These are phyloP conservation scores for Elysia crispata DNA, from an alignment of 2,888 invertebrate species.

Conservation along the genomic window DNA sequence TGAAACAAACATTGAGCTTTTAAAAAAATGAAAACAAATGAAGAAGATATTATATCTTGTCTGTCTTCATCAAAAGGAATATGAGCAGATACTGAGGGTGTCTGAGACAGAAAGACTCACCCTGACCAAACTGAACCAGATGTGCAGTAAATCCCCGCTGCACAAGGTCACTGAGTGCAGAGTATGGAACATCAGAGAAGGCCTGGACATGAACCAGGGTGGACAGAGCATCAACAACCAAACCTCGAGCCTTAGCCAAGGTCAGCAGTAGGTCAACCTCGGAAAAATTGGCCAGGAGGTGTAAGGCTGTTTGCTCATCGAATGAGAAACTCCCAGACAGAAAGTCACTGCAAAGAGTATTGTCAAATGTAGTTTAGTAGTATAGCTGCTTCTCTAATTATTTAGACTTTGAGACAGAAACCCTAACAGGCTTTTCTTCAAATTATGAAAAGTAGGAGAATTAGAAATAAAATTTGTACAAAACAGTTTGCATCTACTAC, in stretches of 20 bases:
- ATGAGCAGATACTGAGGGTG: too few relatives aligned
- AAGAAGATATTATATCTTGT: too few relatives aligned
- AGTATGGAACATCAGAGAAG: constrained; percentile 52
- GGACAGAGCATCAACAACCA: constrained; percentile 67
- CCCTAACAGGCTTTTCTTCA: too few relatives aligned
- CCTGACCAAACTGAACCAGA: constrained; percentile 64
- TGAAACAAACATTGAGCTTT: too few relatives aligned
- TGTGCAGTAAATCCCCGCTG: constrained; percentile 66
- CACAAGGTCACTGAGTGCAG: constrained; percentile 58
- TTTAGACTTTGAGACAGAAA: too few relatives aligned
- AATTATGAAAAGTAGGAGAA: too few relatives aligned
- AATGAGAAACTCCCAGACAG: constrained; percentile 82
- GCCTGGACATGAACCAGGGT: constrained; percentile 58
- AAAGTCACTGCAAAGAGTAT: constrained; percentile 76
- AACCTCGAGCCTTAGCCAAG: constrained; percentile 77
- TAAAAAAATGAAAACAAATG: too few relatives aligned
- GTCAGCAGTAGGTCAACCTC: constrained; percentile 82
- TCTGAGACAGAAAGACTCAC: too few relatives aligned
- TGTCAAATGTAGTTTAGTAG: neutral
- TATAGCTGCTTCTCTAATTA: too few relatives aligned
- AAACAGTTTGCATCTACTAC: too few relatives aligned
- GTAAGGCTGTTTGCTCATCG: constrained; percentile 83
- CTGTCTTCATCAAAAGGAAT: too few relatives aligned
- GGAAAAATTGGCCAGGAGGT: constrained; percentile 82
- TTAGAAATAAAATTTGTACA: too few relatives aligned